Evolutionary conservation across 2,797 vertebrate species (phyloP).

Genomic region (Prunella strophiata): DNA sequence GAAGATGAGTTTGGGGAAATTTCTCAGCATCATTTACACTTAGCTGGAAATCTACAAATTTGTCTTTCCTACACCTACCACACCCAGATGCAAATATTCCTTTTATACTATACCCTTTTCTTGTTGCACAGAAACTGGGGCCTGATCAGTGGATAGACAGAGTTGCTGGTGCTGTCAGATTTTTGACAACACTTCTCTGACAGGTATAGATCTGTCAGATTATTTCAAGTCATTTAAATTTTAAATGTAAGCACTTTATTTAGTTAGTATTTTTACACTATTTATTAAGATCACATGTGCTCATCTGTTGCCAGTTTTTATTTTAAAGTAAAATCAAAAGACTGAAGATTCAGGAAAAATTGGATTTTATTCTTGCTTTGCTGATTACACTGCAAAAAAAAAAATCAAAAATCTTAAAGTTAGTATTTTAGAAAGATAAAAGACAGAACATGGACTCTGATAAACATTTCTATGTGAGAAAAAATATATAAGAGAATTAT

Average conservation of each 20-base stretch:
- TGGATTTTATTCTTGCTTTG: not conserved
- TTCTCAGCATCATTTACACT: not conserved
- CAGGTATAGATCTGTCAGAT: not conserved
- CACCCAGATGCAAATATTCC: rapidly evolving
- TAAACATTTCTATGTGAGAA: not conserved
- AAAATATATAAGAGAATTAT: not conserved
- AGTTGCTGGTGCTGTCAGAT: not conserved
- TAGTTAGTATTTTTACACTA: not conserved
- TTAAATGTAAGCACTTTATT: not conserved
- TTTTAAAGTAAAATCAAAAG: not conserved
- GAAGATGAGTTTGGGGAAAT: not conserved
- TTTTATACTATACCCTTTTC: not conserved
- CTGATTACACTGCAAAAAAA: not conserved
- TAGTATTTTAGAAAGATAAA: not conserved
- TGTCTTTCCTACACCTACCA: rapidly evolving
- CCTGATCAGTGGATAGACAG: not conserved
- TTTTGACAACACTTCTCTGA: not conserved
- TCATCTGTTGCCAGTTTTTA: not conserved
- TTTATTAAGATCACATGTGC: not conserved
- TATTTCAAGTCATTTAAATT: not conserved
- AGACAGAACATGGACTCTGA: not conserved
- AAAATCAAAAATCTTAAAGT: not conserved
- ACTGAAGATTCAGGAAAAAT: not conserved
- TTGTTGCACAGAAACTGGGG: not conserved
- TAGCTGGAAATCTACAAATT: not conserved